phyloP scores from a whole-genome alignment of 30 jellyfish, hydroid and myxozoan genomes.

The Aurelia aurita complex sp. Pacific region DNA sequence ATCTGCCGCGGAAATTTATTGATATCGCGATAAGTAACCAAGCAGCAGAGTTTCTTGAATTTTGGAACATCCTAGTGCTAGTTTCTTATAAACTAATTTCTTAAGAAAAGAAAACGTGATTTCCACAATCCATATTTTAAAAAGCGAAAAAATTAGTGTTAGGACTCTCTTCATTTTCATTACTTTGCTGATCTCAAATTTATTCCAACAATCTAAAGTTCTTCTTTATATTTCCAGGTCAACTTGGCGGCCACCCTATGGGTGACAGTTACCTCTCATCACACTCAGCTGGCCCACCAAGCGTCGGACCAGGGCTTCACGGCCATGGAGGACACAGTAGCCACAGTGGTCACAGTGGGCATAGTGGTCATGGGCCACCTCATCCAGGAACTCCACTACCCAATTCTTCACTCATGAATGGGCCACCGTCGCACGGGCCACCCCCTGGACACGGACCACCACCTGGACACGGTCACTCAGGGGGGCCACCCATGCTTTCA shows the following conservation, averaged over 20 bases:
- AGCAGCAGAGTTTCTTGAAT: too few species aligned
- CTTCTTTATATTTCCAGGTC: constrained; percentile 17
- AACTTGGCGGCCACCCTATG: constrained; percentile 38
- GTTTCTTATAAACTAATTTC: too few species aligned
- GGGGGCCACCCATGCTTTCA: constrained; percentile 41
- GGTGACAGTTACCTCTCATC: constrained; percentile 39
- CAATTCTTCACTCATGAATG: constrained; percentile 11
- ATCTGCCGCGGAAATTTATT: too few species aligned
- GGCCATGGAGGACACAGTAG: constrained; percentile 48
- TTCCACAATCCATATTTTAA: too few species aligned
- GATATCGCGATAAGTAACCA: too few species aligned
- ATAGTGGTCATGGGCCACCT: constrained; percentile 30
- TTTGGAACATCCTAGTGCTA: too few species aligned
- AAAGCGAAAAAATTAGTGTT: too few species aligned
- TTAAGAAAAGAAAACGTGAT: too few species aligned
- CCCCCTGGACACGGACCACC: constrained; percentile 24
- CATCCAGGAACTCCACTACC: constrained; percentile 48
- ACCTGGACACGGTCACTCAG: constrained; percentile 44
- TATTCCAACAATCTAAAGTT: background rate
- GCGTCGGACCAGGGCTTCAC: constrained; percentile 27
- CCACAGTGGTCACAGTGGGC: constrained; percentile 54
- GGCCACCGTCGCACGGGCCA: constrained; percentile 41
- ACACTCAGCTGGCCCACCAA: constrained; percentile 55
- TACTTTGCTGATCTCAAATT: too few species aligned
- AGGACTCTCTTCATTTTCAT: too few species aligned